These are phyloP conservation scores for Tenebrio molitor DNA, from an alignment of 1,140 invertebrate genomes.

Conservation along the genomic window DNA sequence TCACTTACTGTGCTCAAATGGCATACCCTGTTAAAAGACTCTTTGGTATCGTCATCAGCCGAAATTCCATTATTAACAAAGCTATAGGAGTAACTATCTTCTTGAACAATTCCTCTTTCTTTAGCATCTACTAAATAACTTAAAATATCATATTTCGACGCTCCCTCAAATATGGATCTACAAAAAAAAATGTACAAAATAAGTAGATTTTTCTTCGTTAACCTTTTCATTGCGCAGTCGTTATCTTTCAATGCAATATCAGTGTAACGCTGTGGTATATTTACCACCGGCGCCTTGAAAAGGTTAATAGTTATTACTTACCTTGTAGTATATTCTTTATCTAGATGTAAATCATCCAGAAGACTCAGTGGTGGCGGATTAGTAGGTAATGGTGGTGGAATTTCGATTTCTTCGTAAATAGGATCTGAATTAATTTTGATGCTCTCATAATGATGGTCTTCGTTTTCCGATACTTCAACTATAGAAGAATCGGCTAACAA, in stretches of 20 bases:
- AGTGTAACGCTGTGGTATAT: no score
- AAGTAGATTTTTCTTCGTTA: no score
- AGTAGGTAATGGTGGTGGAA: constrained; percentile 81
- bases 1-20: constrained; percentile 75
- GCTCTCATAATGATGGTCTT: constrained; percentile 83
- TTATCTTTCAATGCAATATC: no score
- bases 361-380: constrained; percentile 77
- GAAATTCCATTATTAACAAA: constrained; percentile 70
- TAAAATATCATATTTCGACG: constrained; percentile 90
- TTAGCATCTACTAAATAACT: constrained; percentile 90
- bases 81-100: constrained; percentile 74
- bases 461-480: constrained; percentile 73
- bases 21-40: constrained; percentile 67
- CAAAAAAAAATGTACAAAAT: no score
- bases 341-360: constrained; percentile 71
- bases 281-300: no score
- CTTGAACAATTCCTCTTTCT: constrained; percentile 76
- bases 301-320: constrained; percentile 57
- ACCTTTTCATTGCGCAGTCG: no score
- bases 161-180: constrained; percentile 84
- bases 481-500: constrained; percentile 76
- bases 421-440: constrained; percentile 81
- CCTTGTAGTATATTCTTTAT: constrained; percentile 71
- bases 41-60: constrained; percentile 71
- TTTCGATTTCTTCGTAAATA: constrained; percentile 91